Base-by-base conservation (phyloP, 2,113 vertebrate species). In the Canis aureus region DNA sequence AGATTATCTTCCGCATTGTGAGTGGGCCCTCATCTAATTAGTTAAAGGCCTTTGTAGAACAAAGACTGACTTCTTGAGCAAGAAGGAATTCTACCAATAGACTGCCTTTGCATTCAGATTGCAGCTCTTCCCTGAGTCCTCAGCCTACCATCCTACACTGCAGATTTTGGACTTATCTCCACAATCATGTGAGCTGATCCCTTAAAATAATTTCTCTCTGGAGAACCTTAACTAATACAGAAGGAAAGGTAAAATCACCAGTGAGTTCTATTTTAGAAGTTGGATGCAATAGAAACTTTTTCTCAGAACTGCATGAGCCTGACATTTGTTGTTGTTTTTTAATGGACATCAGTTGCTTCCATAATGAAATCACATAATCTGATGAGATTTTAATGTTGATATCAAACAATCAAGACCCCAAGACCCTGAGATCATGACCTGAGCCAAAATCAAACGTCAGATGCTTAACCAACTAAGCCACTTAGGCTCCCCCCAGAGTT, bases 241-340 rank as follows among this genome's bases (percentile, higher is more conserved):
- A 96, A 76, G 4, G 19, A 69, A 89, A 76, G 29, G 80, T 51
- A 93, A 93, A 83, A 78, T 67, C 23, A 53, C 89, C 12, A 89
- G 55, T 51, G 62, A 38, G 3, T 19, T 32, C 35, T 93, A 35
- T 35, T 76, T 85, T 83, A 83, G 29, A 32, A 69, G 0, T 13
- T 67, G 19, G 62, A 74, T 29, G 16, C 43, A 71, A 25, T 32
- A 23, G 27, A 81, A 73, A 17, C 10, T 53, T 90, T 73, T 57
- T 19, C 76, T 27, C 76, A 89, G 84, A 62, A 89, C 32, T 94
- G 38, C 57, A 66, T 76, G 49, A 83, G 27, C 6, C 25, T 64
- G n/a, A 43, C 35, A 64, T 82, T 32, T 64, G 11, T 53, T 64
- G 64, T 55, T 64, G 2, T 27, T 89, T 81, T 57, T 55, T 7